A percentile compares a stretch with the other conserved stretches of the same genome.
Evolutionary conservation across 1,140 invertebrate species (phyloP).

Genomic region (Pogonus chalceus): DNA sequence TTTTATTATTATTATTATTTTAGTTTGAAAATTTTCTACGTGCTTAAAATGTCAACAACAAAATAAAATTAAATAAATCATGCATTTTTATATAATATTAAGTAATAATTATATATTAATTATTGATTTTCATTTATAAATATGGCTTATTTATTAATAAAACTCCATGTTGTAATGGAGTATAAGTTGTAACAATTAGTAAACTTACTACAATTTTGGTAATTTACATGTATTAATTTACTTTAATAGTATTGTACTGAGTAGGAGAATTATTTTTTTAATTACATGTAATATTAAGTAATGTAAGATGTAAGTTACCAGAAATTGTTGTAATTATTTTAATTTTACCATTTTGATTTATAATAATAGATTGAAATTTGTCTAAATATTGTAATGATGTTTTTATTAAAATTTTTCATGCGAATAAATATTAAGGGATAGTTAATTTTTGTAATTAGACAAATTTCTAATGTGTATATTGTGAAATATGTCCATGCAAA

Average conservation of each 20-base stretch:
- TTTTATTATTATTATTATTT: not conserved
- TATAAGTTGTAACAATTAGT: not conserved
- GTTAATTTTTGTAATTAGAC: not conserved
- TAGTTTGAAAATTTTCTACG: not conserved
- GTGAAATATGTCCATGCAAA: not conserved
- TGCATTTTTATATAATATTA: not conserved
- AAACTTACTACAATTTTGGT: no score
- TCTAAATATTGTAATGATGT: not conserved
- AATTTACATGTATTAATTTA: not conserved
- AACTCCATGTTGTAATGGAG: constrained; percentile 2
- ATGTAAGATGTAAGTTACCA: not conserved
- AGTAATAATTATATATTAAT: not conserved
- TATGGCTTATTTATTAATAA: not conserved
- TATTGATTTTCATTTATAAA: not conserved
- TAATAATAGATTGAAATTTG: not conserved
- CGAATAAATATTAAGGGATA: not conserved
- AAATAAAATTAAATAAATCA: not conserved
- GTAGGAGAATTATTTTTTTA: not conserved
- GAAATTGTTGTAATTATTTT: not conserved
- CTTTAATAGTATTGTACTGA: not conserved
- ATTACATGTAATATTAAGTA: not conserved
- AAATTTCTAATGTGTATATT: constrained; percentile 2
- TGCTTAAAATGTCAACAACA: not conserved
- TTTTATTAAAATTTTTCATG: not conserved
- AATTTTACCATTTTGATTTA: not conserved